Percentiles rank a stretch among this genome's conserved stretches.
Evolutionary conservation across 2,113 vertebrate genomes (phyloP).

Genomic region (Sander lucioperca): DNA sequence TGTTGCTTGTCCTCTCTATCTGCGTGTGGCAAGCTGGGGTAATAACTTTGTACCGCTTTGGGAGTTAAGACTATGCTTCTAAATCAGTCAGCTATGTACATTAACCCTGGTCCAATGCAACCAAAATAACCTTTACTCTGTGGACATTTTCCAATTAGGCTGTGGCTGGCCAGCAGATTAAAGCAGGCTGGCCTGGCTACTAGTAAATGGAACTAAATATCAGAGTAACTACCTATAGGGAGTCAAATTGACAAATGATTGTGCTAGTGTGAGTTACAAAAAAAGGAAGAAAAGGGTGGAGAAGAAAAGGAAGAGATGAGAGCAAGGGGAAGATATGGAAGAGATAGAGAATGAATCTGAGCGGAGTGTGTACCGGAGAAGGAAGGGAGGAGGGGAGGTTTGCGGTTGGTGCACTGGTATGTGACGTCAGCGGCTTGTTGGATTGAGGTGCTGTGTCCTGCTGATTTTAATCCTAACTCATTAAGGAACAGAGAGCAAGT

Average conservation of each 20-base stretch:
- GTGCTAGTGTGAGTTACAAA: conserved; percentile 32
- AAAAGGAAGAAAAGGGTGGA: neutral
- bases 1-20: conserved; percentile 2
- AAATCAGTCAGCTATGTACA: conserved; percentile 31
- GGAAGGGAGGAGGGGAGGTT: conserved; percentile 64
- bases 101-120: conserved; percentile 15
- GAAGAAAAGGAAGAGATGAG: conserved; percentile 22
- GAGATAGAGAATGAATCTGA: conserved; percentile 34
- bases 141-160: conserved; percentile 69
- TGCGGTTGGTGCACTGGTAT: conserved; percentile 65
- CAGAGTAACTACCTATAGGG: conserved; percentile 17
- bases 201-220: conserved; percentile 44
- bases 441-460: conserved; percentile 84
- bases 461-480: conserved; percentile 84
- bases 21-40: conserved; percentile 12
- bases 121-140: conserved; percentile 60
- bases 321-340: conserved; percentile 27
- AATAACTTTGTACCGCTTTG: conserved; percentile 23
- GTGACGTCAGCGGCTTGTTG: conserved; percentile 86
- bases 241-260: conserved; percentile 32
- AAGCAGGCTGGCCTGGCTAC: conserved; percentile 30
- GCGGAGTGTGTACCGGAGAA: conserved; percentile 14
- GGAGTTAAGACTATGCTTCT: conserved; percentile 6
- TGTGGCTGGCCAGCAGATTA: conserved; percentile 65
- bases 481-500: conserved; percentile 80